Conservation (phyloP, 2,113 vertebrate genomes). For the Psophia crepitans region DNA sequence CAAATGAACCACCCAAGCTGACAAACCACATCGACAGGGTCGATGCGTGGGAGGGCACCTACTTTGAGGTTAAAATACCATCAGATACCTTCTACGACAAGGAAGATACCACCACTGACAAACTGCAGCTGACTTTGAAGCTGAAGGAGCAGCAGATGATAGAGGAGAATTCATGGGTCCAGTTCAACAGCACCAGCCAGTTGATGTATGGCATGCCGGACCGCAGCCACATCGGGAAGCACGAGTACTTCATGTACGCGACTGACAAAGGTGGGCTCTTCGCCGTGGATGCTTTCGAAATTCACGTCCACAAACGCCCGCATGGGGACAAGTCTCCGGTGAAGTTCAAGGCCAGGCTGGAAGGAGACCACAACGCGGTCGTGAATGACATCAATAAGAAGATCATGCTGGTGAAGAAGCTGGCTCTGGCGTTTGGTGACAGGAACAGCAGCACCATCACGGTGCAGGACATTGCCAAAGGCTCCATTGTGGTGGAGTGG, state of each 20-base stretch:
- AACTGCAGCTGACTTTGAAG: slow-evolving; percentile 88
- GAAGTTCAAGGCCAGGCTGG: slow-evolving; percentile 85
- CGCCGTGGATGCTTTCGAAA: slow-evolving; percentile 90
- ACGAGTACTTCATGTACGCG: slow-evolving; percentile 92
- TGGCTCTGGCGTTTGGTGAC: slow-evolving; percentile 88
- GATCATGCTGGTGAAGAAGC: slow-evolving; percentile 90
- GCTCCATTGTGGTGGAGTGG: slow-evolving; percentile 93
- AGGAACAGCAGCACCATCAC: slow-evolving; percentile 92
- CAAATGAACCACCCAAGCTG: slow-evolving; percentile 84
- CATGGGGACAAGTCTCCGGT: slow-evolving; percentile 83
- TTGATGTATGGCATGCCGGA: slow-evolving; percentile 93
- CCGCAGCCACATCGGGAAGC: slow-evolving; percentile 81
- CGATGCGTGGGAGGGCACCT: slow-evolving; percentile 91
- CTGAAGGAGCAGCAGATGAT: slow-evolving; percentile 84
- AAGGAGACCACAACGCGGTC: slow-evolving; percentile 82
- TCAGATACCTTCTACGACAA: slow-evolving; percentile 90
- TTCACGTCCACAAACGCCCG: slow-evolving; percentile 86
- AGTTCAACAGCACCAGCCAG: slow-evolving; percentile 95
- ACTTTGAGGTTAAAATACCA: slow-evolving; percentile 95
- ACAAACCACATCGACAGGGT: slow-evolving; percentile 91
- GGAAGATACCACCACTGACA: slow-evolving; percentile 93
- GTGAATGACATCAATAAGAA: slow-evolving; percentile 86
- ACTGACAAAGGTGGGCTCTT: slow-evolving; percentile 90
- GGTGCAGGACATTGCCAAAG: slow-evolving; percentile 83
- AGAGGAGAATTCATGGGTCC: slow-evolving; percentile 89